Evolutionary conservation across 2,888 invertebrate genomes (phyloP).

Genomic region (Tinea pellionella): DNA sequence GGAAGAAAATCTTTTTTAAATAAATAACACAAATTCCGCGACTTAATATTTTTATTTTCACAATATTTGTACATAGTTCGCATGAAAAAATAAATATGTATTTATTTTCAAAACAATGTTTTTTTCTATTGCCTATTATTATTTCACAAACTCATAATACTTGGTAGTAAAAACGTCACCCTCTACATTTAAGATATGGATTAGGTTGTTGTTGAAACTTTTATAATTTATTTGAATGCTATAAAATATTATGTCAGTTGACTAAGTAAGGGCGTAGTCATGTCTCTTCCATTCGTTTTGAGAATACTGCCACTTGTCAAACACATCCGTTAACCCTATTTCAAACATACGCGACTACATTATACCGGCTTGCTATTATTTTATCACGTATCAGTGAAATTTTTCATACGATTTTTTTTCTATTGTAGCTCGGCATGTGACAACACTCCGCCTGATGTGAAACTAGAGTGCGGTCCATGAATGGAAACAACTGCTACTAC

Average conservation of each 20-base stretch:
- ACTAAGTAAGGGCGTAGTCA: conserved; percentile 23
- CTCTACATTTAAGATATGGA: no score
- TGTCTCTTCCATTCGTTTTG: conserved; percentile 40
- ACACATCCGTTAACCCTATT: conserved; percentile 38
- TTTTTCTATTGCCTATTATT: no score
- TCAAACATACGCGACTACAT: conserved; percentile 27
- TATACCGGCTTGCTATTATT: conserved; percentile 34
- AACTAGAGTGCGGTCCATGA: no score
- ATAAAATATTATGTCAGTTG: not conserved
- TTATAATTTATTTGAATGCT: not conserved
- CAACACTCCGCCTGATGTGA: no score
- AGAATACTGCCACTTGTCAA: conserved; percentile 45
- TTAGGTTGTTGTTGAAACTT: no score
- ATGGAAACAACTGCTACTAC: no score
- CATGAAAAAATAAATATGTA: no score
- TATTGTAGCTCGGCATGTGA: no score
- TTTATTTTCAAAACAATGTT: no score
- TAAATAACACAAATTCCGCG: not conserved
- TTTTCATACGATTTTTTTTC: conserved; percentile 23
- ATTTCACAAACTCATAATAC: no score
- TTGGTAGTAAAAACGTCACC: no score
- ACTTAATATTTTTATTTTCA: not conserved
- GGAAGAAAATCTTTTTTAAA: not conserved
- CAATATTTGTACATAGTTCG: not conserved
- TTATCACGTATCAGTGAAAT: conserved; percentile 46